These are phyloP conservation scores for Nezara viridula DNA, from an alignment of 2,888 invertebrate species.

Conservation along the genomic window DNA sequence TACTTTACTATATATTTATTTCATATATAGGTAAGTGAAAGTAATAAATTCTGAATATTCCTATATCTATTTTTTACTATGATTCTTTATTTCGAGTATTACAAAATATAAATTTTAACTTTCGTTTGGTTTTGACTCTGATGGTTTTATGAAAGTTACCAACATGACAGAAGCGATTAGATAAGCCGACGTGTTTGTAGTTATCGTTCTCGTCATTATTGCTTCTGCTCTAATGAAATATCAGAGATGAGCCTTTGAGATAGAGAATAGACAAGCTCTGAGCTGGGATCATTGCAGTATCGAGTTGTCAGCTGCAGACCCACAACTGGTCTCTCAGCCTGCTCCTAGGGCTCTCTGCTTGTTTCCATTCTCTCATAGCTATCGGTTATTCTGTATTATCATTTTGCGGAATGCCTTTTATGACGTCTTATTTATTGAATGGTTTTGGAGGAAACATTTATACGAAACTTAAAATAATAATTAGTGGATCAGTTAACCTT, in stretches of 20 bases:
- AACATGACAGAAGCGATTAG: neutral
- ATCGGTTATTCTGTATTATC: neutral
- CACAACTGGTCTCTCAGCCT: neutral
- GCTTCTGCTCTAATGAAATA: neutral
- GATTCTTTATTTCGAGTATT: no score
- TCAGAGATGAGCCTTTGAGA: neutral
- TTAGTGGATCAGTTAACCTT: no score
- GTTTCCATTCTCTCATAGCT: neutral
- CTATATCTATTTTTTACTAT: no score
- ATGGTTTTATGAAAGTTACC: neutral
- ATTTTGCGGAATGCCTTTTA: neutral
- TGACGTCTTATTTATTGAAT: neutral
- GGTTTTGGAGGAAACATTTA: no score
- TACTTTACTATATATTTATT: no score
- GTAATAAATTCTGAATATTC: no score
- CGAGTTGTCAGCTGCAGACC: neutral
- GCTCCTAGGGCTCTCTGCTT: neutral
- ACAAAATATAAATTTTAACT: no score
- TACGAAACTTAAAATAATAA: no score
- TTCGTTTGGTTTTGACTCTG: no score
- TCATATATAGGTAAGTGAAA: no score
- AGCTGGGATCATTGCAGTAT: slow-evolving; percentile 12
- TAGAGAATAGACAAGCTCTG: neutral
- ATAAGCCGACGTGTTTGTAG: neutral
- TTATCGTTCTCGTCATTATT: neutral